These are phyloP conservation scores for Trachythela sp. DNA, from an alignment of 64 coral and sea anemone genomes.

Conservation along the genomic window DNA sequence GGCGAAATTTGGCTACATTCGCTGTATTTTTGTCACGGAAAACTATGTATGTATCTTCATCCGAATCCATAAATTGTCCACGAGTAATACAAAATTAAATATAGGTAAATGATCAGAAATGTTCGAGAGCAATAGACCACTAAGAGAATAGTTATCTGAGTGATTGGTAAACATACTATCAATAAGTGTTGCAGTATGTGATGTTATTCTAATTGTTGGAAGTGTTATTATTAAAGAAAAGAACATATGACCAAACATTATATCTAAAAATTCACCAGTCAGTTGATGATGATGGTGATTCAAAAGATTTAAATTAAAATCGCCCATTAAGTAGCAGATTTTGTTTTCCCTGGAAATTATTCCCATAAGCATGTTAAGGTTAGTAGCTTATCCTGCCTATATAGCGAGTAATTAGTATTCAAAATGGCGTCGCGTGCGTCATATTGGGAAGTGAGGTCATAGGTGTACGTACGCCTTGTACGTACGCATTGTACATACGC, in stretches of 20 bases:
- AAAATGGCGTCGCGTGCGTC: too few species aligned
- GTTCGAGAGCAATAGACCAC: background rate
- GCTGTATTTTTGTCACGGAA: background rate
- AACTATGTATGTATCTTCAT: background rate
- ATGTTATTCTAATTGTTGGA: slow-evolving; percentile 6
- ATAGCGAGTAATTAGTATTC: too few species aligned
- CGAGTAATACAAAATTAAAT: background rate
- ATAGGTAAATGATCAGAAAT: slow-evolving; percentile 24
- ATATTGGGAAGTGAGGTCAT: too few species aligned
- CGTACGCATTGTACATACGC: too few species aligned
- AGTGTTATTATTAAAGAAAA: background rate
- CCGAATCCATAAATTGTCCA: too few species aligned
- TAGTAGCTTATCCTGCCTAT: too few species aligned
- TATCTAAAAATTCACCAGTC: background rate
- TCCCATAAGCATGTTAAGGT: background rate
- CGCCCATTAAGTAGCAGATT: background rate
- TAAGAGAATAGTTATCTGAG: background rate
- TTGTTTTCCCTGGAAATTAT: background rate
- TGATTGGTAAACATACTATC: background rate
- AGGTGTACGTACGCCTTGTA: too few species aligned
- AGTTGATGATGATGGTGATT: background rate
- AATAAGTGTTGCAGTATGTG: background rate
- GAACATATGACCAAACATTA: background rate
- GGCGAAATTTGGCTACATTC: background rate
- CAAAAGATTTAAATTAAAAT: background rate